Evolutionary conservation across 1,140 invertebrate genomes (phyloP).

Genomic region (Bradynema listronoti): DNA sequence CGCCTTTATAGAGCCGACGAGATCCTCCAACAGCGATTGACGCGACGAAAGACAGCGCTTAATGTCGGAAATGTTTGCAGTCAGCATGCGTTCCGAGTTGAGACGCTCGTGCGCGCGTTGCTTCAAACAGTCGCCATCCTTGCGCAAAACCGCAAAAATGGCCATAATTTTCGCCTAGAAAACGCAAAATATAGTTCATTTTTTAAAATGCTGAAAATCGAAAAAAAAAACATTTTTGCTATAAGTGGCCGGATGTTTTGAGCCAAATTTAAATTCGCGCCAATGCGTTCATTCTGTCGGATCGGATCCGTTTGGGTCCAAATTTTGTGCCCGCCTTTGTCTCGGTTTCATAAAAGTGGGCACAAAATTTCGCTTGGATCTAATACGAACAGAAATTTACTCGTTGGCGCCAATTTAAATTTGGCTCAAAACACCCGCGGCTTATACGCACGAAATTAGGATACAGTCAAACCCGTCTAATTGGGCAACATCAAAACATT

Average conservation of each 20-base stretch:
- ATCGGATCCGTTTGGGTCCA: neutral
- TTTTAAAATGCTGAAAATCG: neutral
- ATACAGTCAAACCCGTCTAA: neutral
- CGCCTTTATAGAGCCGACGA: neutral
- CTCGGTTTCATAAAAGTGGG: neutral
- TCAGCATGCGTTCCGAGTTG: neutral
- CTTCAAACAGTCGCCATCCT: conserved; percentile 17
- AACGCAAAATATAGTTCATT: conserved; percentile 8
- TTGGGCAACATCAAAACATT: neutral
- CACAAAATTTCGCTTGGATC: too few species aligned
- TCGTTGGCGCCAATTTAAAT: too few species aligned
- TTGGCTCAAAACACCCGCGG: too few species aligned
- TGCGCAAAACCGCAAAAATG: conserved; percentile 17
- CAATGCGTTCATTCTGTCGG: neutral
- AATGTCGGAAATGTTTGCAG: conserved; percentile 13
- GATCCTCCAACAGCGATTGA: conserved; percentile 25
- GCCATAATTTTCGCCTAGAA: conserved; percentile 14
- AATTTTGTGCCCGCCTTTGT: neutral
- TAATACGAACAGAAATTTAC: too few species aligned
- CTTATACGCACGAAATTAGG: neutral
- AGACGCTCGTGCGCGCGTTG: conserved; percentile 7
- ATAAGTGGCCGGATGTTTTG: neutral
- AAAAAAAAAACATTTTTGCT: neutral
- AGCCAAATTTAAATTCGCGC: neutral
- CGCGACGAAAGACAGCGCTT: conserved; percentile 27